Base-by-base conservation (phyloP, 2,888 invertebrate species). In the Ormyrus labotus region DNA sequence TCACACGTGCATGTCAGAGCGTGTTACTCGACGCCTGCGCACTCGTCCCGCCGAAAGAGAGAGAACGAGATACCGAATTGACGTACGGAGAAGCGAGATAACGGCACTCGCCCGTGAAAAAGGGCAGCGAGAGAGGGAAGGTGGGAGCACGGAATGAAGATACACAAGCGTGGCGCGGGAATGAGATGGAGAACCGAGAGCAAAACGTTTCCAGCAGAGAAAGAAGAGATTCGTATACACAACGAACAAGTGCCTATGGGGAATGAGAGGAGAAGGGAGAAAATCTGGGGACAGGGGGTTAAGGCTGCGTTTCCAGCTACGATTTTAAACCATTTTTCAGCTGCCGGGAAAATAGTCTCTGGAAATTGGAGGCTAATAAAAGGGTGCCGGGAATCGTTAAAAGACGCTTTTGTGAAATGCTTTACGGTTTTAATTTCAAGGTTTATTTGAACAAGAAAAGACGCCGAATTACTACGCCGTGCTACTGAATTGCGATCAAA, bases 61-160 rank as follows among this genome's bases (percentile, higher is more conserved):
- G 19, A 47, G 69, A 34, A 50, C 13, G 13, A 19, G 11, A 13
- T 51, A 13, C 5, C 67, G 34, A 53, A 10, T 19, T 6, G 19
- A 19, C 19, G 9, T 11, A 8, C 34, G 60, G 13, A n/a, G 13
- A 6, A 34, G n/a, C 45, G 10, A 57, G 69, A 69, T 47, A n/a
- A 10, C 11, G 68, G 13, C 7, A 13, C 8, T 48, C 57, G 47
- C 8, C 48, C 9, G 8, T 8, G 45, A 19, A 34, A 3, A 51
- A 45, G 19, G 50, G 34, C 0, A 19, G 65, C 55, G 57, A 47
- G 47, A 71, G 34, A 61, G 11, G 11, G 60, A n/a, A 47, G 51
- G 60, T 34, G 4, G 34, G 34, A 53, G 11, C n/a, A 8, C 0
- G 53, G n/a, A 67, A 67, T 67, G 67, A 67, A 67, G 67, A 67